phyloP scores from a whole-genome alignment of 2,888 invertebrate genomes.

The Tinea trinotella region DNA sequence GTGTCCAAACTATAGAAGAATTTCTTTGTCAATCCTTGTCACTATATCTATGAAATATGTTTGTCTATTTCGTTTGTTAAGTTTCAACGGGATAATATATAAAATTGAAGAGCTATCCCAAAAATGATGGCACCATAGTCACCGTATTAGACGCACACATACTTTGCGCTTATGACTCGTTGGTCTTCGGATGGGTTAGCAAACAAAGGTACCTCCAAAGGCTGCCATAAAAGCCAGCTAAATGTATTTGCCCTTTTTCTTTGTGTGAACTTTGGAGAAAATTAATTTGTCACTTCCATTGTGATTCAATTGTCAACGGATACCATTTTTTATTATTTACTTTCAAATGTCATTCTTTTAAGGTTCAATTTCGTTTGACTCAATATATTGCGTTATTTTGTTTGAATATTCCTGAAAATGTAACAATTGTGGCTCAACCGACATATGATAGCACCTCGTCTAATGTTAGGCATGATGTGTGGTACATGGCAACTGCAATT shows the following conservation, averaged over 20 bases:
- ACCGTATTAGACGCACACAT: background rate
- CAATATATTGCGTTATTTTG: no score
- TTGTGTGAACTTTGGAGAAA: conserved; percentile 11
- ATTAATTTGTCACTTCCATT: conserved; percentile 16
- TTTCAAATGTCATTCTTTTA: background rate
- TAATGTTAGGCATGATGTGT: no score
- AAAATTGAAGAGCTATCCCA: background rate
- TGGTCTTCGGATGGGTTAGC: conserved; percentile 17
- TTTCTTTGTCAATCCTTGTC: no score
- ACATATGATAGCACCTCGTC: no score
- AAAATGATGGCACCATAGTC: background rate
- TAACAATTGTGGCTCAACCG: no score
- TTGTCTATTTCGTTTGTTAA: background rate
- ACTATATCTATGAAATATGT: no score
- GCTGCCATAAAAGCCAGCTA: conserved; percentile 13
- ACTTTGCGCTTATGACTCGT: conserved; percentile 18
- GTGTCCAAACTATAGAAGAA: no score
- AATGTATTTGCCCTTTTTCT: conserved; percentile 18
- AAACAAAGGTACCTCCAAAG: conserved; percentile 16
- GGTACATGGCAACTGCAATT: no score
- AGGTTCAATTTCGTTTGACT: background rate
- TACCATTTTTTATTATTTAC: background rate
- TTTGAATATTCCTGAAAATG: no score
- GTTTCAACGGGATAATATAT: background rate
- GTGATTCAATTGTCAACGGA: conserved; percentile 6